Evolutionary conservation across 2,797 vertebrate species (phyloP), one percentile per base, ranked within the genome.

Genomic region (Sebastes cheni): DNA sequence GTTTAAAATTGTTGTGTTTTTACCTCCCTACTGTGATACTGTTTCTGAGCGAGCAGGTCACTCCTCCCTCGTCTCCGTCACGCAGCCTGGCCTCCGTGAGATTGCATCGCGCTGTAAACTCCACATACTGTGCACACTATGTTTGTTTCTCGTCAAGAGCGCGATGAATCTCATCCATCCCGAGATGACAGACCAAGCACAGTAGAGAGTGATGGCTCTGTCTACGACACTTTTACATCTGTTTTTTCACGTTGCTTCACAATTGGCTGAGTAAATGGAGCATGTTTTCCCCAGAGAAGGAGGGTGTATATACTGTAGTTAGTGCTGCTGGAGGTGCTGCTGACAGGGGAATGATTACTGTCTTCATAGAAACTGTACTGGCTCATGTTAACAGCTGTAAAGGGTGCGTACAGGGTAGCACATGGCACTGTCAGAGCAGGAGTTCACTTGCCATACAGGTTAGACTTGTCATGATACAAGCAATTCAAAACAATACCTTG

Each of bases 191-290:
- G 81, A 61, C 61, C 78, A 6, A 62, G 69, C 68, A 12, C 80
- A 5, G 69, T 61, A 14, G 8, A n/a, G 67, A 73, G 67, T 46
- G 32, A 82, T 70, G 18, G 73, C 79, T 84, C 55, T 59, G 79
- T 80, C 86, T 78, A 36, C 2, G n/a, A 81, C 82, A 83, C 72
- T 62, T 81, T 67, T 80, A 83, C 85, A 83, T 86, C 73, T 84
- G 83, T 87, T 88, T 88, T 88, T 86, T 80, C 68, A 64, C 55
- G 4, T 75, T 46, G 79, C 65, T 70, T 75, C 70, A 25, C 72
- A 88, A 83, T 75, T 60, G 73, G 67, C 82, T 54, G 74, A 81
- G 73, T 83, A 82, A 89, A 90, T 87, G 84, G 81, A 86, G 85
- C 83, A 67, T 84, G 90, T 82, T 82, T 82, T 81, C 82, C 80